These are phyloP conservation scores for Pseudotriccus pelzelni DNA, from an alignment of 2,797 vertebrate genomes.

Conservation along the genomic window DNA sequence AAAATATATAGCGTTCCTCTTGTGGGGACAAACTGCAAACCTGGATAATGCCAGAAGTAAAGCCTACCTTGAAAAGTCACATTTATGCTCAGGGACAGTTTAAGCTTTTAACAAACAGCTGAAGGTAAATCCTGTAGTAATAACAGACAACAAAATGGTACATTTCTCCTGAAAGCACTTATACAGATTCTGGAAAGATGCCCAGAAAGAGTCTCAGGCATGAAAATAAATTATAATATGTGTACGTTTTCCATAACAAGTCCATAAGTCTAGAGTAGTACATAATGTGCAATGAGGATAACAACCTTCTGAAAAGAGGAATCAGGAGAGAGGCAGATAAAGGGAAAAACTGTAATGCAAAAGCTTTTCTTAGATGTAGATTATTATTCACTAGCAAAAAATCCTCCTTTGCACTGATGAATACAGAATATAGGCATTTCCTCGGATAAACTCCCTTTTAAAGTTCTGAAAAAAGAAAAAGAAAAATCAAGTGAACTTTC, in stretches of 20 bases:
- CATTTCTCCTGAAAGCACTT: slow-evolving; percentile 24
- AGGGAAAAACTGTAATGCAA: not conserved
- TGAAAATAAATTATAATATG: slow-evolving; percentile 20
- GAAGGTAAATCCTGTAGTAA: slow-evolving; percentile 28
- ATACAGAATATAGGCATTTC: not conserved
- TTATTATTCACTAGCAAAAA: not conserved
- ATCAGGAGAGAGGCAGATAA: not conserved
- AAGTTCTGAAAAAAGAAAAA: not conserved
- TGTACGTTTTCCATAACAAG: slow-evolving; percentile 12
- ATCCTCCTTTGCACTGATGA: not conserved
- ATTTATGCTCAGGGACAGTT: not conserved
- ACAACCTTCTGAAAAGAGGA: not conserved
- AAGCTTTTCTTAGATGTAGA: not conserved
- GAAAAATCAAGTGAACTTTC: not conserved
- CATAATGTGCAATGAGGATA: not conserved
- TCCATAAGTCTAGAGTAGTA: not conserved
- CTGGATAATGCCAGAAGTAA: not conserved
- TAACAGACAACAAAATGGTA: slow-evolving; percentile 27
- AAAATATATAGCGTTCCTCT: not conserved
- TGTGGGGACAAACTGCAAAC: not conserved
- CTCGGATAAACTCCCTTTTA: not conserved
- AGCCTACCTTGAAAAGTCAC: not conserved
- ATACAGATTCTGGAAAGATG: slow-evolving; percentile 7
- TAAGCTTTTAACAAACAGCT: slow-evolving; percentile 28
- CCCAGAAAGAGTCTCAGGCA: not conserved